phyloP scores from a whole-genome alignment of 2,113 vertebrate species.

The Grammomys dolichurus region DNA sequence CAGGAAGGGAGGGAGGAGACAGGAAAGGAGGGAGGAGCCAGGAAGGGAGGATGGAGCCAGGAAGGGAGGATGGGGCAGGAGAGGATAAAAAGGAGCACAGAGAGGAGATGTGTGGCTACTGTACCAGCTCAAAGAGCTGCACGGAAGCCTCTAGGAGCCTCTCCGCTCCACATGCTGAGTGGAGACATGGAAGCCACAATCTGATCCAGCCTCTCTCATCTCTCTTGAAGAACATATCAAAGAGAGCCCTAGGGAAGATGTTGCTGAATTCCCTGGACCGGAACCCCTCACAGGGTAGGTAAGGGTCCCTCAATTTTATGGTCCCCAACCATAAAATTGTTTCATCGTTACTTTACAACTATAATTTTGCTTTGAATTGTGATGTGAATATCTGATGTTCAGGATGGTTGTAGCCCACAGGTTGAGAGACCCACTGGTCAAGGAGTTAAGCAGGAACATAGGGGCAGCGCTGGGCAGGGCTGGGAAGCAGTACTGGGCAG shows the following conservation, averaged over 20 bases:
- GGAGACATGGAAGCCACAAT: neutral
- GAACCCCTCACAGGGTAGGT: conserved; percentile 91
- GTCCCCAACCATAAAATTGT: neutral
- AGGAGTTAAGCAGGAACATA: neutral
- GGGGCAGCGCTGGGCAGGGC: neutral
- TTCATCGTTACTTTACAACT: neutral
- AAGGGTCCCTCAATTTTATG: neutral
- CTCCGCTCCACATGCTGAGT: neutral
- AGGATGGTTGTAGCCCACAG: neutral
- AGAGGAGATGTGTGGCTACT: neutral
- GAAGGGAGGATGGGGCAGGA: neutral
- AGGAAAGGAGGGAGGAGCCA: neutral
- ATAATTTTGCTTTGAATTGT: neutral
- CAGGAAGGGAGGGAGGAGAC: neutral
- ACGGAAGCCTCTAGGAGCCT: neutral
- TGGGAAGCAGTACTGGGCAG: neutral
- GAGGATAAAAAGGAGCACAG: too few relatives aligned
- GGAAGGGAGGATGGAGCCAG: neutral
- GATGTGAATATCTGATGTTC: neutral
- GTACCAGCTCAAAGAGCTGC: neutral
- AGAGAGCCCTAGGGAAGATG: conserved; percentile 94
- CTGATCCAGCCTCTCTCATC: conserved; percentile 43
- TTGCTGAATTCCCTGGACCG: conserved; percentile 94
- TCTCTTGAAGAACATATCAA: conserved; percentile 91
- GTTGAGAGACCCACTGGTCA: neutral